Evolutionary conservation across 2,888 invertebrate species (phyloP).

Genomic region (Drosophila phalerata): DNA sequence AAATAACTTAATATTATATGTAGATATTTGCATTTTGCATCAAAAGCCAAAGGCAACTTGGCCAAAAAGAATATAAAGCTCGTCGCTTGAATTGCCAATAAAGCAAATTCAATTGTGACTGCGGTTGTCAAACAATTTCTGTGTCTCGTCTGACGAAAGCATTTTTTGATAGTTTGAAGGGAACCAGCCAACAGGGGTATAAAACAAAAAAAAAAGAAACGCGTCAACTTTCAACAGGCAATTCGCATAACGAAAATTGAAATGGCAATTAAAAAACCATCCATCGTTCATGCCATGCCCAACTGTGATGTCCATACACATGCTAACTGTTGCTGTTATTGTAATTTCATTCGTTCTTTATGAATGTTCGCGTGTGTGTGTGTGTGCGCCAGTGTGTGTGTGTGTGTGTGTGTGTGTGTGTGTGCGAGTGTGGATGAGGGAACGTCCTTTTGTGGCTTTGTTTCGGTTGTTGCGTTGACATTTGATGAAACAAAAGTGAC

Average conservation of each 20-base stretch:
- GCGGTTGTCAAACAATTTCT: conserved; percentile 76
- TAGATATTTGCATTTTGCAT: conserved; percentile 4
- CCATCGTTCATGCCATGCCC: conserved; percentile 72
- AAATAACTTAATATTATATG: conserved; percentile 39
- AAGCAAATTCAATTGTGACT: conserved; percentile 74
- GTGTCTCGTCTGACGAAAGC: conserved; percentile 45
- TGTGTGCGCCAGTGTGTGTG: conserved; percentile 21
- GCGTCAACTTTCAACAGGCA: conserved; percentile 48
- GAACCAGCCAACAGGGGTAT: conserved; percentile 23
- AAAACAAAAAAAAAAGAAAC: conserved; percentile 26
- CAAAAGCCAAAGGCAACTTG: conserved; percentile 1
- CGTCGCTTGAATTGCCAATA: conserved; percentile 51
- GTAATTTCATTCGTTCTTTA: conserved; percentile 75
- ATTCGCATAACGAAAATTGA: conserved; percentile 78
- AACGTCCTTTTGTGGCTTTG: conserved; percentile 77
- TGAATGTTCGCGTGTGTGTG: conserved; percentile 22
- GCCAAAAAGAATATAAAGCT: conserved; percentile 52
- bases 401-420: conserved; percentile 13
- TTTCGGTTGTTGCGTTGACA: conserved; percentile 80
- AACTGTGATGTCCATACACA: conserved; percentile 46
- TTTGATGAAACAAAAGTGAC: conserved; percentile 82
- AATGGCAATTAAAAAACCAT: conserved; percentile 80
- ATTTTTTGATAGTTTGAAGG: conserved; percentile 63
- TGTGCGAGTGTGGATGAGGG: conserved; percentile 29
- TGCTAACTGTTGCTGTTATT: conserved; percentile 59